phyloP scores from a whole-genome alignment of 2,797 vertebrate species.

The Halcyon chelicuti region DNA sequence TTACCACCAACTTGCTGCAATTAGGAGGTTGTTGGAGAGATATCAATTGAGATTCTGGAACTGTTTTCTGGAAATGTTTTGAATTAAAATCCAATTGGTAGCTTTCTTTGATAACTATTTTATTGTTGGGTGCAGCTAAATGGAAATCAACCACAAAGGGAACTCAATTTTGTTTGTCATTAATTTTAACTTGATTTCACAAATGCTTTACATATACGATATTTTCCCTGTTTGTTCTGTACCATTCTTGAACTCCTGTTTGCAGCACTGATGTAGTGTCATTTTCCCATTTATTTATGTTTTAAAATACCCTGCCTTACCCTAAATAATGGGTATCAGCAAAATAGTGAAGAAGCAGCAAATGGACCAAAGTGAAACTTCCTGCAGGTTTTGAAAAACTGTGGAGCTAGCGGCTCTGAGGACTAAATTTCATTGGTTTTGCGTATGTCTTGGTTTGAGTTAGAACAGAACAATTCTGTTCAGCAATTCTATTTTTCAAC shows the following conservation, averaged over 20 bases:
- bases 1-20: slow-evolving; percentile 80
- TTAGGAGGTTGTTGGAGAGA: slow-evolving; percentile 77
- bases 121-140: slow-evolving; percentile 77
- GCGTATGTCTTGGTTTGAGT: background rate
- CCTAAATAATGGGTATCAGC: background rate
- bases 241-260: slow-evolving; percentile 6
- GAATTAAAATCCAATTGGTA: slow-evolving; percentile 82
- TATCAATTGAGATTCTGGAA: slow-evolving; percentile 76
- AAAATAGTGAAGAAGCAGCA: background rate
- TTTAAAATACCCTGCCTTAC: slow-evolving; percentile 2
- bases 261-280: background rate
- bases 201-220: slow-evolving; percentile 69
- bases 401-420: background rate
- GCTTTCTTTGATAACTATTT: slow-evolving; percentile 81
- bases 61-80: slow-evolving; percentile 79
- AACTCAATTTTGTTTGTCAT: slow-evolving; percentile 74
- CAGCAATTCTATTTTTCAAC: too few relatives aligned
- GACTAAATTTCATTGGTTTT: background rate
- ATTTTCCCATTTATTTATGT: slow-evolving; percentile 32
- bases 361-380: background rate
- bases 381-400: background rate
- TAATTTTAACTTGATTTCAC: slow-evolving; percentile 70
- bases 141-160: slow-evolving; percentile 72
- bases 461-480: too few relatives aligned
- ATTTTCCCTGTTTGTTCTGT: slow-evolving; percentile 43